These are phyloP conservation scores for Marronus borbonicus DNA, from an alignment of 2,888 invertebrate genomes.

Conservation along the genomic window DNA sequence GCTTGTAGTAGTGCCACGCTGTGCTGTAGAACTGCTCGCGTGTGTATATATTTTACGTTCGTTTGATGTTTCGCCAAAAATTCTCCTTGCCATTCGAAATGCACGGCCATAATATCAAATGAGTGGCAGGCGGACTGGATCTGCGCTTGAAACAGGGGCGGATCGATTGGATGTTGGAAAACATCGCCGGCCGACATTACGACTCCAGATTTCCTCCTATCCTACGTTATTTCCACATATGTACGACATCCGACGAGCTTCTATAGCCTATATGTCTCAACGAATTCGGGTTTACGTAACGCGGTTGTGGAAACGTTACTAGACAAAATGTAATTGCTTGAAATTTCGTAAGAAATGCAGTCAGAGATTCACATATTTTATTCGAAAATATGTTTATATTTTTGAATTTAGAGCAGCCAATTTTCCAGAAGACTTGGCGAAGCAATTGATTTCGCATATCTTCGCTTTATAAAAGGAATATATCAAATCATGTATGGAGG, in stretches of 20 bases:
- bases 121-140: slow-evolving; percentile 41
- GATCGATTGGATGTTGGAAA: slow-evolving; percentile 56
- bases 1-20: slow-evolving; percentile 1
- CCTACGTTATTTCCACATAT: slow-evolving; percentile 38
- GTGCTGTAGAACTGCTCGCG: slow-evolving; percentile 8
- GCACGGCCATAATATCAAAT: slow-evolving; percentile 45
- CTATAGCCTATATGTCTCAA: too few relatives aligned
- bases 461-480: too few relatives aligned
- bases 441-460: too few relatives aligned
- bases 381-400: too few relatives aligned
- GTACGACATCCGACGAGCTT: not conserved
- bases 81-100: slow-evolving; percentile 32
- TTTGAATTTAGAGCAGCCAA: too few relatives aligned
- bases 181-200: slow-evolving; percentile 55
- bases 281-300: too few relatives aligned
- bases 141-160: slow-evolving; percentile 41
- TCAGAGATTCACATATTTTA: too few relatives aligned
- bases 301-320: too few relatives aligned
- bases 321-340: too few relatives aligned
- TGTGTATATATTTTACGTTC: slow-evolving; percentile 33
- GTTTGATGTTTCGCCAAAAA: slow-evolving; percentile 45
- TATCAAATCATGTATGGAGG: too few relatives aligned
- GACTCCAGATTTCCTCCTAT: slow-evolving; percentile 56
- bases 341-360: too few relatives aligned
- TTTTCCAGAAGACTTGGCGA: too few relatives aligned